A percentile compares a stretch with the other conserved stretches of the same genome.
Evolutionary conservation across 1,140 invertebrate genomes (phyloP).

Genomic region (Riptortus pedestris): DNA sequence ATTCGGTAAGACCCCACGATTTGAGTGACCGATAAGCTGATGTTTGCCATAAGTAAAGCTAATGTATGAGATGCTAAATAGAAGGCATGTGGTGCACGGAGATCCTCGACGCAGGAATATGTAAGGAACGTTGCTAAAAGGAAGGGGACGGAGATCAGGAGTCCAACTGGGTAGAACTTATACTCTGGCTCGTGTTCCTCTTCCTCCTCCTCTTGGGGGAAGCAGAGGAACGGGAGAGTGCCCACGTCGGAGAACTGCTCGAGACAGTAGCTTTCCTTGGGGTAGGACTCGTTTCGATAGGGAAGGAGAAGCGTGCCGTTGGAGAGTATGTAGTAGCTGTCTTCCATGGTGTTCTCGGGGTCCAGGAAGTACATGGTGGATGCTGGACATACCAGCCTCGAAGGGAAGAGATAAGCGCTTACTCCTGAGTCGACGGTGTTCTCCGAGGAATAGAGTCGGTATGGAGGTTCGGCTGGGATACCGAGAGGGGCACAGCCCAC

Average conservation of each 20-base stretch:
- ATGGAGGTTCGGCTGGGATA: background rate
- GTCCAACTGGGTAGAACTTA: conserved; percentile 39
- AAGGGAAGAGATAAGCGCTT: background rate
- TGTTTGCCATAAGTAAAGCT: background rate
- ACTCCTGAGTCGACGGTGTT: background rate
- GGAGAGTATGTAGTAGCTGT: background rate
- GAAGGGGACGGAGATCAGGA: conserved; percentile 59
- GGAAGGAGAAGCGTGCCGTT: background rate
- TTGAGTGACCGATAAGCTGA: background rate
- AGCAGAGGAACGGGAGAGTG: background rate
- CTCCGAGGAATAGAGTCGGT: background rate
- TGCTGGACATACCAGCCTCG: background rate
- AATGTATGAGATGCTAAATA: conserved; percentile 38
- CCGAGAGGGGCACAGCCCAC: background rate
- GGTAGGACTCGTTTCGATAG: background rate
- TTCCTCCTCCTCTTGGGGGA: background rate
- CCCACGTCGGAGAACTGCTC: background rate
- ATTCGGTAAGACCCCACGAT: background rate
- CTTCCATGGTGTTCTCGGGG: background rate
- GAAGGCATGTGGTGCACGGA: conserved; percentile 55
- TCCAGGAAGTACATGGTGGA: background rate
- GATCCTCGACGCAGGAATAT: conserved; percentile 55
- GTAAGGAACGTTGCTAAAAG: conserved; percentile 56
- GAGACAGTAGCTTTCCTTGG: background rate
- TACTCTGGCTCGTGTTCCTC: background rate